Evolutionary conservation across 2,113 vertebrate species (phyloP).

Genomic region (Himantopus leucocephalus): DNA sequence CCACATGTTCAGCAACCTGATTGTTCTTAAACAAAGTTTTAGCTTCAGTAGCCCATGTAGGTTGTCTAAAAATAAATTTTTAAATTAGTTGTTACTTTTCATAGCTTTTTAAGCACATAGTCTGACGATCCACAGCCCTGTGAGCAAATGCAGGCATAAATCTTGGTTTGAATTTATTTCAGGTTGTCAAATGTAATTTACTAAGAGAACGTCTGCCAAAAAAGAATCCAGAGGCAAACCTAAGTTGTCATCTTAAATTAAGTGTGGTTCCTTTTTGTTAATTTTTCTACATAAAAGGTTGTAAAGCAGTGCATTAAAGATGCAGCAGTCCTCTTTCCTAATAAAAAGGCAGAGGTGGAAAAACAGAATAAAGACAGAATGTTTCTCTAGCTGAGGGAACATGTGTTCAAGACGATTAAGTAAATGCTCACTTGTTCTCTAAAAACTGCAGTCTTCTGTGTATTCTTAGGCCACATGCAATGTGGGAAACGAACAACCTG

Average conservation of each 20-base stretch:
- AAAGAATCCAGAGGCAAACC: conserved; percentile 61
- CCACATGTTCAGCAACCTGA: not conserved
- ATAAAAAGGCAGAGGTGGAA: conserved; percentile 3
- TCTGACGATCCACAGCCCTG: conserved; percentile 25
- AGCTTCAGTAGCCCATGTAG: not conserved
- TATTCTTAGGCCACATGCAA: not conserved
- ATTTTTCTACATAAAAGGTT: conserved; percentile 60
- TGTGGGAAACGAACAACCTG: not conserved
- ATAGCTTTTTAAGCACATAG: conserved; percentile 15
- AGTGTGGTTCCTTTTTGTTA: conserved; percentile 64
- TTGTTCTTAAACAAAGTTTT: not conserved
- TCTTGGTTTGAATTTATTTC: conserved; percentile 69
- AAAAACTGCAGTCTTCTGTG: not conserved
- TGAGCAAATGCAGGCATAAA: conserved; percentile 57
- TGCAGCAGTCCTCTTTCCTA: not conserved
- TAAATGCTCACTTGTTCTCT: not conserved
- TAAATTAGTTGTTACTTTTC: conserved; percentile 51
- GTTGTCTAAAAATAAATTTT: conserved; percentile 27
- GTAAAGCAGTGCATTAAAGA: conserved; percentile 49
- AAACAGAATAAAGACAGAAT: not conserved
- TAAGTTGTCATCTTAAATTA: conserved; percentile 72
- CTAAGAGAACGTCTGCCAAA: conserved; percentile 57
- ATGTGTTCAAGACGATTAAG: not conserved
- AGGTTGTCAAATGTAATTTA: conserved; percentile 73
- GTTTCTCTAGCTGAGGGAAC: not conserved